These are phyloP conservation scores for Sympetrum striolatum DNA, from an alignment of 2,888 invertebrate genomes.

Conservation along the genomic window DNA sequence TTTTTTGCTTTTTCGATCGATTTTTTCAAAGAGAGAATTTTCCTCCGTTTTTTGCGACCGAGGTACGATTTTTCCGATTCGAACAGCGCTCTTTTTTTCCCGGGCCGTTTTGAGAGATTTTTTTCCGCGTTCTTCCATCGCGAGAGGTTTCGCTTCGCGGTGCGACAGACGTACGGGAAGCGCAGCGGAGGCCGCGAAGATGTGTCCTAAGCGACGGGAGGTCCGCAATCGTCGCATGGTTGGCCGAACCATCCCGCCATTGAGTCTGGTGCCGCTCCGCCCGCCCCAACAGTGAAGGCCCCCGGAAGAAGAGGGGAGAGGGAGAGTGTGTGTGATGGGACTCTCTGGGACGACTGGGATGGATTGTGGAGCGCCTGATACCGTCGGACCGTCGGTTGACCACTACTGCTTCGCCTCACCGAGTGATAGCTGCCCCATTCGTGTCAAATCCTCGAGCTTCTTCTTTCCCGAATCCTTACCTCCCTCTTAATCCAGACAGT, in stretches of 20 bases:
- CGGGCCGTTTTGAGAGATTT: background rate
- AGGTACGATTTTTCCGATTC: background rate
- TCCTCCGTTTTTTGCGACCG: background rate
- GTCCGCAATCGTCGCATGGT: background rate
- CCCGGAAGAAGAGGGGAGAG: background rate
- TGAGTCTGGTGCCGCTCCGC: background rate
- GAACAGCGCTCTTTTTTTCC: background rate
- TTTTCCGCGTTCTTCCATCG: background rate
- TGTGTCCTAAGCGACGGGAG: no score
- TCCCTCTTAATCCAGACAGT: slow-evolving; percentile 12
- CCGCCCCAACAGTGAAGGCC: background rate
- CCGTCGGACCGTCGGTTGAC: slow-evolving; percentile 12
- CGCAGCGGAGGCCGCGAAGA: background rate
- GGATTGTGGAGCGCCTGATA: slow-evolving; percentile 1
- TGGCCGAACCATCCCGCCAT: background rate
- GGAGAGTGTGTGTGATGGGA: slow-evolving; percentile 10
- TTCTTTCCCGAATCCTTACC: background rate
- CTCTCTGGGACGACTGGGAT: slow-evolving; percentile 18
- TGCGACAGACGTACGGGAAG: background rate
- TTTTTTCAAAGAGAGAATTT: background rate
- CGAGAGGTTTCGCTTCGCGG: background rate
- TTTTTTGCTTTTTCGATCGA: background rate
- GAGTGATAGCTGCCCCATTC: background rate
- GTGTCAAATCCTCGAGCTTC: background rate
- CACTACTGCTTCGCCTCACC: background rate